These are phyloP conservation scores for Plemyria rubiginata DNA, from an alignment of 2,888 invertebrate species.

Conservation along the genomic window DNA sequence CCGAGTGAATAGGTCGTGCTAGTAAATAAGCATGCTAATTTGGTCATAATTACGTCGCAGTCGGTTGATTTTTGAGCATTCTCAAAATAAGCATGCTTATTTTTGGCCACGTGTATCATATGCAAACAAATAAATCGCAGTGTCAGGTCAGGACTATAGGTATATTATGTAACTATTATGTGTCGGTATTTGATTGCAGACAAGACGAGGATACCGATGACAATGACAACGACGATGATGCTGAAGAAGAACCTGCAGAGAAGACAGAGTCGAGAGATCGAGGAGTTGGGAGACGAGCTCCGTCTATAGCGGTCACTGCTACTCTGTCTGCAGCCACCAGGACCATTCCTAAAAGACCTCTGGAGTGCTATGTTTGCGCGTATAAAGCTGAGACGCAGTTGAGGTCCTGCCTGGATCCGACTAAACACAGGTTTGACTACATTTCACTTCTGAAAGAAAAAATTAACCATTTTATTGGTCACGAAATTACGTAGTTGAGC, in stretches of 20 bases:
- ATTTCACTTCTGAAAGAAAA: too few species aligned
- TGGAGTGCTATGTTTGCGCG: conserved; percentile 76
- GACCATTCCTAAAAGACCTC: conserved; percentile 60
- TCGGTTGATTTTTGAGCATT: too few species aligned
- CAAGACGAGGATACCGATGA: conserved; percentile 51
- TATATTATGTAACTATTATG: not conserved
- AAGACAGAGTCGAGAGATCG: conserved; percentile 34
- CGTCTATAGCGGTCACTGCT: conserved; percentile 33
- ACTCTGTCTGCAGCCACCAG: conserved; percentile 50
- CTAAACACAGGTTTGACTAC: conserved; percentile 64
- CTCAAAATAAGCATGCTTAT: too few species aligned
- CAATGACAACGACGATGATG: conserved; percentile 63
- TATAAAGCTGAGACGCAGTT: conserved; percentile 68
- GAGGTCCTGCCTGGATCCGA: conserved; percentile 72
- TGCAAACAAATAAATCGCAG: too few species aligned
- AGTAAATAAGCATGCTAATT: too few species aligned
- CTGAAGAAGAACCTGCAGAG: conserved; percentile 53
- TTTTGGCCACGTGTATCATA: too few species aligned
- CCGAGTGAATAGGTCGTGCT: too few species aligned
- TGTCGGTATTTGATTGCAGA: not conserved
- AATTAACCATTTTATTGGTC: too few species aligned
- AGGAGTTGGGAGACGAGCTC: conserved; percentile 44
- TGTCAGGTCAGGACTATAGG: too few species aligned
- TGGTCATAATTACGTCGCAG: too few species aligned
- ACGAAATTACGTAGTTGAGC: too few species aligned